Evolutionary conservation across 1,140 invertebrate genomes (phyloP).

Genomic region (Andricus grossulariae): DNA sequence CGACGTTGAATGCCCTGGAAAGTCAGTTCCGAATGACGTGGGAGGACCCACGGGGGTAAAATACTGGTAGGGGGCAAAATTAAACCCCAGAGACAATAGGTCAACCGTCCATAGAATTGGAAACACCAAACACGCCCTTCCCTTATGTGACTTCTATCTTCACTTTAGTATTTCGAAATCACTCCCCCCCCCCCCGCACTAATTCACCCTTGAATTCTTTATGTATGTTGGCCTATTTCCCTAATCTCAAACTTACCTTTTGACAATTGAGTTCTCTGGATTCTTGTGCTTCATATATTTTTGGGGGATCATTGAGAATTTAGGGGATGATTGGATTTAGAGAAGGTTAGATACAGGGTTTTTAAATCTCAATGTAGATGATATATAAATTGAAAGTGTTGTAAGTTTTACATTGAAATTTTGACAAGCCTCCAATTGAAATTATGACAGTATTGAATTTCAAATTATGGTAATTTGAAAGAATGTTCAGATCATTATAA

Average conservation of each 20-base stretch:
- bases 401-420: too few relatives aligned
- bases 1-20: conserved; percentile 61
- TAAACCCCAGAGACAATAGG: conserved; percentile 75
- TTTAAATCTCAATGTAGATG: too few relatives aligned
- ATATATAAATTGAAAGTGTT: too few relatives aligned
- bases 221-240: conserved; percentile 28
- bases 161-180: conserved; percentile 12
- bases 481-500: too few relatives aligned
- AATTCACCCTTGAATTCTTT: conserved; percentile 11
- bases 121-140: conserved; percentile 72
- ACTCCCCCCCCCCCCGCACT: conserved; percentile 8
- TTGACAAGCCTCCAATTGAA: too few relatives aligned
- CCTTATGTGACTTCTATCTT: conserved; percentile 59
- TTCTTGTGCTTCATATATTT: too few relatives aligned
- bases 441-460: too few relatives aligned
- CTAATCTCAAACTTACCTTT: conserved; percentile 28
- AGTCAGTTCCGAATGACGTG: conserved; percentile 64
- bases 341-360: too few relatives aligned
- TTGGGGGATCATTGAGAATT: too few relatives aligned
- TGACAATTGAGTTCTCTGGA: too few relatives aligned
- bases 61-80: conserved; percentile 64
- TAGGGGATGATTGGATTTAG: too few relatives aligned
- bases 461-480: too few relatives aligned
- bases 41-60: conserved; percentile 61
- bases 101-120: conserved; percentile 74